Conservation (phyloP, 2,888 invertebrate species). For the Sturmia bella region DNA sequence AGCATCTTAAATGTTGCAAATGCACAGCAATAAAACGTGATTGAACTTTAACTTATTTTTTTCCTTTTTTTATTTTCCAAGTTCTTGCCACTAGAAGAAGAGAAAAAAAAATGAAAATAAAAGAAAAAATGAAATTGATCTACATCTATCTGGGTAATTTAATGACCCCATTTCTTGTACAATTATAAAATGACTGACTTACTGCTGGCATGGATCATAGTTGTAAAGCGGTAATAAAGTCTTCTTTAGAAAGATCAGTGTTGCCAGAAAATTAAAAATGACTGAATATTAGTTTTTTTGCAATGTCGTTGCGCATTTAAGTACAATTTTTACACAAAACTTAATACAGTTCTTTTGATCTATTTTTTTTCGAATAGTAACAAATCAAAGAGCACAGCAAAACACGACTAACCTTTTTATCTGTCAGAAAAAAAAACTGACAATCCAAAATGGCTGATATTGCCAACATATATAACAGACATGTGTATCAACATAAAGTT, state of each 20-base stretch:
- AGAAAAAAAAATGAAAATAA: slow-evolving; percentile 1
- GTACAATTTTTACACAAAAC: too few relatives aligned
- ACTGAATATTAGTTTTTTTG: too few relatives aligned
- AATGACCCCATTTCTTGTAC: slow-evolving; percentile 53
- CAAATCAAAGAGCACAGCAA: too few relatives aligned
- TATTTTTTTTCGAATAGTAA: too few relatives aligned
- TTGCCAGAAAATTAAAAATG: neutral
- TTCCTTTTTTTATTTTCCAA: slow-evolving; percentile 16
- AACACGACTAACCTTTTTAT: too few relatives aligned
- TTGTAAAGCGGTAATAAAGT: slow-evolving; percentile 7
- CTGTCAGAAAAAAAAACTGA: too few relatives aligned
- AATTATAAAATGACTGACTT: slow-evolving; percentile 32
- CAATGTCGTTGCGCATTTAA: too few relatives aligned
- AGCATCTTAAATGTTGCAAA: neutral
- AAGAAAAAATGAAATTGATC: slow-evolving; percentile 27
- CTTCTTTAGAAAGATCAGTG: neutral
- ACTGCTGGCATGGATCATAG: slow-evolving; percentile 2
- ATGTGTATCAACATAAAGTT: too few relatives aligned
- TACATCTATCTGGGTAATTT: slow-evolving; percentile 58
- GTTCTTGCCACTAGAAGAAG: slow-evolving; percentile 7
- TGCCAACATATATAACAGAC: too few relatives aligned
- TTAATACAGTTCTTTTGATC: too few relatives aligned
- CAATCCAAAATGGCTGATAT: too few relatives aligned
- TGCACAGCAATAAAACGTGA: slow-evolving; percentile 47
- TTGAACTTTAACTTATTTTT: slow-evolving; percentile 62